A percentile compares a stretch with the other conserved stretches of the same genome.
Evolutionary conservation across 2,797 vertebrate genomes (phyloP).

Genomic region (Antrozous pallidus): DNA sequence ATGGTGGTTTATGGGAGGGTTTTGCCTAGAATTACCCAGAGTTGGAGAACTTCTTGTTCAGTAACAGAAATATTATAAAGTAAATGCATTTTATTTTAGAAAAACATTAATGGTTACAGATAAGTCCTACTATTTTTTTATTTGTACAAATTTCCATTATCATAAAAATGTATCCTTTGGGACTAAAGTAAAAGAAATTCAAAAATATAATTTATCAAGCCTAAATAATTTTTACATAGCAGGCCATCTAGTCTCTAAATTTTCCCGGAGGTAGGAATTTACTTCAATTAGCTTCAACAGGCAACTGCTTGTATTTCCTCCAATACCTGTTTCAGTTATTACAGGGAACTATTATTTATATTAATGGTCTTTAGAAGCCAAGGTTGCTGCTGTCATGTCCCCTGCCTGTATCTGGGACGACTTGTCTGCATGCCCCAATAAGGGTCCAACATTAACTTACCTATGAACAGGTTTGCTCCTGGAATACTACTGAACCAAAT

Average conservation of each 20-base stretch:
- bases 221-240: neutral
- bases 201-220: conserved; percentile 19
- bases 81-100: neutral
- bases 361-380: neutral
- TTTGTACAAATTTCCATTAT: neutral
- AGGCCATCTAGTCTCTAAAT: neutral
- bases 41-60: neutral
- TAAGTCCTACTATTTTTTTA: neutral
- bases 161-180: neutral
- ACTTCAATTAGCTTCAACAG: neutral
- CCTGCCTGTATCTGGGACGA: neutral
- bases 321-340: conserved; percentile 14
- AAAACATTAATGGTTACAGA: neutral
- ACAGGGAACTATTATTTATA: neutral
- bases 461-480: neutral
- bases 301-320: neutral
- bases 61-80: neutral
- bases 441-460: conserved; percentile 30
- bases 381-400: neutral
- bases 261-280: neutral
- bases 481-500: neutral
- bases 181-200: conserved; percentile 17
- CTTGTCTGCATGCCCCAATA: neutral
- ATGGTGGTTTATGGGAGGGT: neutral
- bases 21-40: neutral